phyloP scores from a whole-genome alignment of 2,797 vertebrate genomes.

The Hapalemur alaotrensis region DNA sequence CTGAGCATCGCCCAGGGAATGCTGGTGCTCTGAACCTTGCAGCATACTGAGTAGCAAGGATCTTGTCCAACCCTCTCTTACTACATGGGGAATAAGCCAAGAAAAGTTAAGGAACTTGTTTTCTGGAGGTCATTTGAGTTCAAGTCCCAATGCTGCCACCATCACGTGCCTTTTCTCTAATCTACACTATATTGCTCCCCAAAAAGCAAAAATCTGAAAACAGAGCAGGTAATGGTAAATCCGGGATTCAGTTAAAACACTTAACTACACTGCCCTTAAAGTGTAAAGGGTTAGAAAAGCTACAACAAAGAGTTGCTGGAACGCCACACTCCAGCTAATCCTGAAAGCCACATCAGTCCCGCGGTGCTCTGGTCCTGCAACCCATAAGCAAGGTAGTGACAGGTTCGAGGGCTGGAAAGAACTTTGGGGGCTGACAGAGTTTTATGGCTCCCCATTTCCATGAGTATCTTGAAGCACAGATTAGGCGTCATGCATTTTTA shows the following conservation, averaged over 20 bases:
- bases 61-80: background rate
- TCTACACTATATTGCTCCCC: background rate
- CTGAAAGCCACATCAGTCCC: background rate
- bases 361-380: fast-evolving
- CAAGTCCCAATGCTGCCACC: background rate
- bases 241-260: background rate
- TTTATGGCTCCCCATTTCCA: background rate
- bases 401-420: background rate
- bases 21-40: background rate
- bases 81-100: too few species aligned
- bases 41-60: background rate
- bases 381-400: background rate
- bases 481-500: background rate
- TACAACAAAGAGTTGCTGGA: background rate
- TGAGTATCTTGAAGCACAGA: background rate
- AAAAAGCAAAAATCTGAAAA: background rate
- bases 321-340: fast-evolving
- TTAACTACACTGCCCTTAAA: background rate
- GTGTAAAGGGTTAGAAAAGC: background rate
- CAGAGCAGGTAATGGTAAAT: background rate
- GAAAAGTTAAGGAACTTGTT: background rate
- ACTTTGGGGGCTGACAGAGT: background rate
- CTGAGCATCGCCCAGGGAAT: background rate
- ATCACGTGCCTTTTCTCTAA: background rate
- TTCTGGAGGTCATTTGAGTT: background rate